Evolutionary conservation across 2,888 invertebrate species (phyloP).

Genomic region (Melanchra persicariae): DNA sequence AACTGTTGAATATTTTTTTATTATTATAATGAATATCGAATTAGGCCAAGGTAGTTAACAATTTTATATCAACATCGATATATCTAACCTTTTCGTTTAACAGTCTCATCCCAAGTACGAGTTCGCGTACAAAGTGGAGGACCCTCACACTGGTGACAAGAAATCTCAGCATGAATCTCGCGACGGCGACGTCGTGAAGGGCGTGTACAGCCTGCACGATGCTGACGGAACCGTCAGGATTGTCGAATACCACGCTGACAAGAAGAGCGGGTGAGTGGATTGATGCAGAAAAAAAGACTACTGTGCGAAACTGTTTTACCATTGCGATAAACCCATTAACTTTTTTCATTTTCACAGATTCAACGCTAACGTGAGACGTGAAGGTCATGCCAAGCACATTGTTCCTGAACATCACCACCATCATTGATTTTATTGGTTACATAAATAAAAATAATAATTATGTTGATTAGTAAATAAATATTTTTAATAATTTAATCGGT

Average conservation of each 20-base stretch:
- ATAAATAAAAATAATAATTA: constrained; percentile 13
- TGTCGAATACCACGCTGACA: constrained; percentile 75
- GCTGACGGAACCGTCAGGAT: too few species aligned
- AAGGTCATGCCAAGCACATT: constrained; percentile 63
- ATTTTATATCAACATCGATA: not conserved
- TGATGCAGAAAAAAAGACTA: too few species aligned
- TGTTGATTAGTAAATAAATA: constrained; percentile 25
- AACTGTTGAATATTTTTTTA: not conserved
- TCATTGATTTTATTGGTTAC: constrained; percentile 7
- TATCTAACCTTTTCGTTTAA: not conserved
- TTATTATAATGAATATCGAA: not conserved
- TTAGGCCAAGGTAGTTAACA: too few species aligned
- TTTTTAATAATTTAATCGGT: not conserved
- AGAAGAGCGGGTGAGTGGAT: constrained; percentile 48
- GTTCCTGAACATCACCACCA: constrained; percentile 62
- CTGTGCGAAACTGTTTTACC: not conserved
- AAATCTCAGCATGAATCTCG: constrained; percentile 54
- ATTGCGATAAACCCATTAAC: too few species aligned
- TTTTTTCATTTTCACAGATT: constrained; percentile 56
- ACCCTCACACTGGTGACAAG: too few species aligned
- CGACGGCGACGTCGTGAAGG: too few species aligned
- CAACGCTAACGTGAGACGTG: constrained; percentile 74
- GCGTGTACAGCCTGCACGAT: too few species aligned
- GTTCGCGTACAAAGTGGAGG: too few species aligned
- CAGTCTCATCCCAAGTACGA: constrained; percentile 71